Evolutionary conservation across 2,888 invertebrate genomes (phyloP).

Genomic region (Atherix ibis): DNA sequence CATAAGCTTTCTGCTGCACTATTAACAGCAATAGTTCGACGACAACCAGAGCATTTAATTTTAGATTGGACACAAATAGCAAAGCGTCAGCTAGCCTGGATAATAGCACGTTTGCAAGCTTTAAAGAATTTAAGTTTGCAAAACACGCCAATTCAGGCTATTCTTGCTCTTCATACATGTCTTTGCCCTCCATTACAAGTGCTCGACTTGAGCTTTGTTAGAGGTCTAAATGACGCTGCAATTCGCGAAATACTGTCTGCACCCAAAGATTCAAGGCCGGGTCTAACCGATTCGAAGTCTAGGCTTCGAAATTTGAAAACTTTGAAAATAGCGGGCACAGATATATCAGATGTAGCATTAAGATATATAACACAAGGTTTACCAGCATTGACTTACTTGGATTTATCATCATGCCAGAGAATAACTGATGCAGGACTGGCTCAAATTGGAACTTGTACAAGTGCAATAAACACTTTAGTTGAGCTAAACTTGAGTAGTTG

Average conservation of each 20-base stretch:
- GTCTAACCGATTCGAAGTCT: slow-evolving; percentile 54
- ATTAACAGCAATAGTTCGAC: slow-evolving; percentile 67
- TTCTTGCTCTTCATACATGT: slow-evolving; percentile 64
- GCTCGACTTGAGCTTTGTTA: slow-evolving; percentile 74
- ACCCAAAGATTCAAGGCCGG: slow-evolving; percentile 70
- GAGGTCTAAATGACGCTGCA: slow-evolving; percentile 69
- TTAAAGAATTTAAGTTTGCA: slow-evolving; percentile 66
- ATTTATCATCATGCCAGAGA: slow-evolving; percentile 72
- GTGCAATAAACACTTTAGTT: slow-evolving; percentile 45
- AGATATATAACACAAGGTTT: slow-evolving; percentile 60
- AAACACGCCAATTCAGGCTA: slow-evolving; percentile 59
- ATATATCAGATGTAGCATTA: slow-evolving; percentile 64
- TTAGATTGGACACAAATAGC: slow-evolving; percentile 82
- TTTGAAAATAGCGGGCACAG: slow-evolving; percentile 70
- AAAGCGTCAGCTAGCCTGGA: slow-evolving; percentile 78
- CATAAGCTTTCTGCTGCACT: slow-evolving; percentile 55
- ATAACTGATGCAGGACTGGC: slow-evolving; percentile 84
- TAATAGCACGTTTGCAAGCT: slow-evolving; percentile 72
- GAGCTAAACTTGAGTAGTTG: slow-evolving; percentile 70
- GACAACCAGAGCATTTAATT: slow-evolving; percentile 72
- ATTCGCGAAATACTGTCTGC: slow-evolving; percentile 73
- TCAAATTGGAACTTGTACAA: slow-evolving; percentile 61
- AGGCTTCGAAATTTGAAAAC: slow-evolving; percentile 60
- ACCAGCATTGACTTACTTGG: slow-evolving; percentile 56
- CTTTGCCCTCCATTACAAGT: slow-evolving; percentile 62